Percentiles rank a stretch among this genome's conserved stretches.
These are phyloP conservation scores for Pollachius pollachius DNA, from an alignment of 2,113 vertebrate species.

Conservation along the genomic window DNA sequence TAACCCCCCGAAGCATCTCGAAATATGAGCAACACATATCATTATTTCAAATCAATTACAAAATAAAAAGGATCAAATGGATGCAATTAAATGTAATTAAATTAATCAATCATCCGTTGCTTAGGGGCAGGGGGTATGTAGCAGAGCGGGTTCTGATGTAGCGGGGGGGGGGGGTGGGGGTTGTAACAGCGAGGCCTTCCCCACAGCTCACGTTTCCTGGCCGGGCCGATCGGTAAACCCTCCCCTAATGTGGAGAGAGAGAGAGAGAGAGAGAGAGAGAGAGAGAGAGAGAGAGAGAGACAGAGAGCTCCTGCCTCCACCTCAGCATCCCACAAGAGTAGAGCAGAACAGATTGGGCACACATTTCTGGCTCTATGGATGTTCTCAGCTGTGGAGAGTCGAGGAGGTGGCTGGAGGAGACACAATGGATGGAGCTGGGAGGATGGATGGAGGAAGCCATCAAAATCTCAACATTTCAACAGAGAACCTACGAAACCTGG, in stretches of 20 bases:
- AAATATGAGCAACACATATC: no score
- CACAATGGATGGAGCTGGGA: background rate
- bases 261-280: no score
- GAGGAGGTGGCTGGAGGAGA: background rate
- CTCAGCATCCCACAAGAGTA: background rate
- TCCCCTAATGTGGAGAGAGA: background rate
- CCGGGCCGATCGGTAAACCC: background rate
- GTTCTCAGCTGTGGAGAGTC: background rate
- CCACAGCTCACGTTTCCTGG: background rate
- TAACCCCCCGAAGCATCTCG: background rate
- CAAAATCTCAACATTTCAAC: no score
- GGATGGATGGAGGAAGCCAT: no score
- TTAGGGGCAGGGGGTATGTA: background rate
- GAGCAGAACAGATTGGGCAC: background rate
- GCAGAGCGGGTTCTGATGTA: no score
- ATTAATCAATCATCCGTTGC: background rate
- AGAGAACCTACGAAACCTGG: no score
- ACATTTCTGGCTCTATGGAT: background rate
- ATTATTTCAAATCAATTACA: background rate
- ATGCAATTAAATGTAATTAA: background rate
- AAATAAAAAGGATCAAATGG: background rate
- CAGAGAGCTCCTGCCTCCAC: background rate
- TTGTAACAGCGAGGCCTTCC: no score
- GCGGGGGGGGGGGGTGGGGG: no score
- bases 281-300: no score